A percentile compares a stretch with the other conserved stretches of the same genome.
phyloP scores from a whole-genome alignment of 2,888 invertebrate species.

The Heteropelma amictum region DNA sequence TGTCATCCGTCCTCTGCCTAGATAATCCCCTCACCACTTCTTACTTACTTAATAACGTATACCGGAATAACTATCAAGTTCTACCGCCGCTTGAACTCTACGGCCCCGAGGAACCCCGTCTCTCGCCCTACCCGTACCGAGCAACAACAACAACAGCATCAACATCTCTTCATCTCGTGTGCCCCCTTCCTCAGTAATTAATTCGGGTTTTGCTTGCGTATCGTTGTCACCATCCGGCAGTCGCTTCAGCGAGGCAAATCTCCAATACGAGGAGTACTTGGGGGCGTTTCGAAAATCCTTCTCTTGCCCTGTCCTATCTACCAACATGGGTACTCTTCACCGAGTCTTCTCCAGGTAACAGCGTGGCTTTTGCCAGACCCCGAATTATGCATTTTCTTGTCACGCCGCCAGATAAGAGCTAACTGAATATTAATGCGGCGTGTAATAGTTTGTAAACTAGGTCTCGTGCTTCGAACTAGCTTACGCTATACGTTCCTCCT shows the following conservation, averaged over 20 bases:
- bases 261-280: conserved; percentile 20
- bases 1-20: neutral
- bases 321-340: conserved; percentile 5
- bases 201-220: conserved; percentile 68
- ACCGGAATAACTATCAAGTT: conserved; percentile 41
- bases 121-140: conserved; percentile 17
- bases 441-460: conserved; percentile 76
- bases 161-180: conserved; percentile 49
- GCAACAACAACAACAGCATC: conserved; percentile 25
- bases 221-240: conserved; percentile 58
- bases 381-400: conserved; percentile 77
- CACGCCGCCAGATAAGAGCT: conserved; percentile 73
- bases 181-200: conserved; percentile 65
- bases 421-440: conserved; percentile 75
- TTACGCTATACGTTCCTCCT: conserved; percentile 1
- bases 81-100: conserved; percentile 13
- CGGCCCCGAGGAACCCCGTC: neutral
- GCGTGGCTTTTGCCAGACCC: conserved; percentile 57
- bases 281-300: conserved; percentile 32
- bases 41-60: conserved; percentile 34
- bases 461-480: conserved; percentile 62
- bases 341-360: conserved; percentile 44
- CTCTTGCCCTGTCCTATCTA: conserved; percentile 5
- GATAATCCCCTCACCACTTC: conserved; percentile 1
- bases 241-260: conserved; percentile 25